phyloP scores from a whole-genome alignment of 2,888 invertebrate species.

The Notocelia uddmanniana region DNA sequence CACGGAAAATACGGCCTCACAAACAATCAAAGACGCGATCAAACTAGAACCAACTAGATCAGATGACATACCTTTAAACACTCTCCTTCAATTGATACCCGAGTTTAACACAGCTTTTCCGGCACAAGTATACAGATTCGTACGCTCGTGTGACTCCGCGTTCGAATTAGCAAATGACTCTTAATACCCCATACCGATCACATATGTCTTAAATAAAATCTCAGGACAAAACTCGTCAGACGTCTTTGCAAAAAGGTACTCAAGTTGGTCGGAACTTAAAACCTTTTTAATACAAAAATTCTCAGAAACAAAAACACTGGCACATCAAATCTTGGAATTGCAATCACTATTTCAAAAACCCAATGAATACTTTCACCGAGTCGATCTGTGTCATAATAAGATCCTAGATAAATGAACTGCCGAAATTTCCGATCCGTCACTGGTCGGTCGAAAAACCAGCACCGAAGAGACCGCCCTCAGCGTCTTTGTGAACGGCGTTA shows the following conservation, averaged over 20 bases:
- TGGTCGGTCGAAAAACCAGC: constrained; percentile 46
- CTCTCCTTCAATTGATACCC: constrained; percentile 4
- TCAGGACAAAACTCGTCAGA: neutral
- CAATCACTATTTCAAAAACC: constrained; percentile 40
- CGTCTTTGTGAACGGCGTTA: constrained; percentile 54
- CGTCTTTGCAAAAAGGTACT: constrained; percentile 6
- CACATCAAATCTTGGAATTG: constrained; percentile 28
- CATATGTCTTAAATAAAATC: constrained; percentile 20
- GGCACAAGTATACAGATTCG: constrained; percentile 25
- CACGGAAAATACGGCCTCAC: neutral
- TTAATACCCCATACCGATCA: neutral
- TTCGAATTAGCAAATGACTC: constrained; percentile 11
- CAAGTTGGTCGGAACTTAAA: constrained; percentile 13
- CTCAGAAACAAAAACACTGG: constrained; percentile 32
- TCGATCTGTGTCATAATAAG: constrained; percentile 49
- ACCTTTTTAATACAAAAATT: constrained; percentile 25
- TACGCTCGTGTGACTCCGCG: constrained; percentile 20
- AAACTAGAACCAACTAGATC: neutral
- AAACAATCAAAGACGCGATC: neutral
- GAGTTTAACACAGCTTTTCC: constrained; percentile 7
- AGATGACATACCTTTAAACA: neutral
- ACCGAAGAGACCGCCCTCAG: constrained; percentile 53
- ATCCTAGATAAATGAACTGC: constrained; percentile 52
- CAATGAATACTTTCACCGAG: constrained; percentile 44
- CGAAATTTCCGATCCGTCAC: constrained; percentile 47